Percentiles rank a stretch among this genome's conserved stretches.
phyloP scores from a whole-genome alignment of 1,140 invertebrate species.

The Matsumurasca onukii region DNA sequence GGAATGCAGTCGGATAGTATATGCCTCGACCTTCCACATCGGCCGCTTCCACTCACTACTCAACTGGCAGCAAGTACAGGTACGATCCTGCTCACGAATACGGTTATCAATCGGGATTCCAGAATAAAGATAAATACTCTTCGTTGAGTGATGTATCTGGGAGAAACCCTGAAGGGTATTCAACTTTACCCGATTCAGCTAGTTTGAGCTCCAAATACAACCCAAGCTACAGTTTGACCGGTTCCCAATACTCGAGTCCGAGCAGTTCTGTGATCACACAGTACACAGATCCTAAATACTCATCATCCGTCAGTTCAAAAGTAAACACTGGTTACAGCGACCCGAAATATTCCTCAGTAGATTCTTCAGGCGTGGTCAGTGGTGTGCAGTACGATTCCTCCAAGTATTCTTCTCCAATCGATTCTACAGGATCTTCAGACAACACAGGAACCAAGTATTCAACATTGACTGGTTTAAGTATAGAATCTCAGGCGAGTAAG shows the following conservation, averaged over 20 bases:
- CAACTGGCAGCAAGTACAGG: constrained; percentile 27
- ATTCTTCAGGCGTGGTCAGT: not conserved
- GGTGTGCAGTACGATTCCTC: constrained; percentile 28
- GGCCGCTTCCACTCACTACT: constrained; percentile 10
- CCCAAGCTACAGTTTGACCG: not conserved
- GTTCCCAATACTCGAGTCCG: constrained; percentile 18
- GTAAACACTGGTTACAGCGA: constrained; percentile 5
- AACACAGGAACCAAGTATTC: constrained; percentile 36
- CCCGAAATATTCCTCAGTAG: not conserved
- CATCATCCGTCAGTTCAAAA: not conserved
- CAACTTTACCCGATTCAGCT: constrained; percentile 32
- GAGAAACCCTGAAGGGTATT: constrained; percentile 27
- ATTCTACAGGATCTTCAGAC: constrained; percentile 44
- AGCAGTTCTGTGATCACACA: constrained; percentile 1
- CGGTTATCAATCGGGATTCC: constrained; percentile 7
- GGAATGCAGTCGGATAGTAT: constrained; percentile 47
- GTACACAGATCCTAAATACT: constrained; percentile 24
- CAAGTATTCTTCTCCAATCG: constrained; percentile 26
- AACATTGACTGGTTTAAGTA: constrained; percentile 16
- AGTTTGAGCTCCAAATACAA: constrained; percentile 33
- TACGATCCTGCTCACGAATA: constrained; percentile 33
- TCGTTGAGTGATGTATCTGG: constrained; percentile 14
- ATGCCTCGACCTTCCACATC: constrained; percentile 18
- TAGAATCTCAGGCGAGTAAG: constrained; percentile 16
- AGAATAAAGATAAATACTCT: constrained; percentile 31